phyloP scores from a whole-genome alignment of 2,797 vertebrate genomes.

The Gallinago solitaria region DNA sequence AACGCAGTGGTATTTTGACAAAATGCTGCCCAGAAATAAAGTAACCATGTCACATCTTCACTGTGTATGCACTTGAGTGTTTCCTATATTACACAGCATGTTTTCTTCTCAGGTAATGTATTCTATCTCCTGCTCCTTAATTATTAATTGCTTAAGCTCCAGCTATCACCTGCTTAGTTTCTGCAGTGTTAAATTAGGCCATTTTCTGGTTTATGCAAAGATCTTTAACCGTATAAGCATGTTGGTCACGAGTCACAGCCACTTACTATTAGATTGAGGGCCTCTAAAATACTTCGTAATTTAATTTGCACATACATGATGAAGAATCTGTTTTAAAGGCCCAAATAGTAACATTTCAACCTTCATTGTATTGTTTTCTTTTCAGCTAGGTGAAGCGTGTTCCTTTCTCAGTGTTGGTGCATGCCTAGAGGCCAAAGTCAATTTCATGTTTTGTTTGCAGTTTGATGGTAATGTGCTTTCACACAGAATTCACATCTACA shows the following conservation, averaged over 20 bases:
- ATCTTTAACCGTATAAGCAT: background rate
- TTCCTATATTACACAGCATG: background rate
- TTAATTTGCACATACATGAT: background rate
- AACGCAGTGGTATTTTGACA: background rate
- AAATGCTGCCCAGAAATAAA: background rate
- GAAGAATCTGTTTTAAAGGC: background rate
- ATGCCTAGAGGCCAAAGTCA: background rate
- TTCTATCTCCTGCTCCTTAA: background rate
- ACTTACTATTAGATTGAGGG: background rate
- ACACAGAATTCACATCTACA: background rate
- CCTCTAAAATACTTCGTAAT: background rate
- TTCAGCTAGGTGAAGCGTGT: accelerated
- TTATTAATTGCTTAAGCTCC: background rate
- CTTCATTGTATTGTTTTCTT: background rate
- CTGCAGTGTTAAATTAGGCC: background rate
- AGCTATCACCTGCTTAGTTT: background rate
- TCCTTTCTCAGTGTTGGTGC: background rate
- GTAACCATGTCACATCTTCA: background rate
- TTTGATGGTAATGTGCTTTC: background rate
- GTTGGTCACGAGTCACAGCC: background rate
- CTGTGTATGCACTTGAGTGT: background rate
- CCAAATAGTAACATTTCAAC: background rate
- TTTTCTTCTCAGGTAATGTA: background rate
- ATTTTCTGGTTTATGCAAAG: background rate
- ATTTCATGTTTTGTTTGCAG: background rate